Evolutionary conservation across 2,113 vertebrate genomes (phyloP), one percentile per base, ranked within the genome.

Genomic region (Zosterops pallidus): DNA sequence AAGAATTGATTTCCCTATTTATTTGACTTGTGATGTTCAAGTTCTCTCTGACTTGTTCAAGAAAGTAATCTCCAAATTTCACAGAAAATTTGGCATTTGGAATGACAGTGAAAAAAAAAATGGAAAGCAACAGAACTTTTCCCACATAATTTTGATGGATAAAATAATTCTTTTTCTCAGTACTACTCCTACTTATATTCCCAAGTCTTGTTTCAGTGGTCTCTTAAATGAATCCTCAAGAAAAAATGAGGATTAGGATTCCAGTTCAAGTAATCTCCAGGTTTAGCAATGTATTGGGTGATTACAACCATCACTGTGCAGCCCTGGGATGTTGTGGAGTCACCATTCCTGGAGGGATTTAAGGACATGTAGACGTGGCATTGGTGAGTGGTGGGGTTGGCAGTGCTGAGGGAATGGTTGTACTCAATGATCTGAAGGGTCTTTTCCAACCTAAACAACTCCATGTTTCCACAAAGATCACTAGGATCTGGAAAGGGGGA

Each of bases 1-100:
- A 96, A 95, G 52, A 96, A 98, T 97, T 97, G 92, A 98, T 98
- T 90, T 95, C 96, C 78, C 84, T 77, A 84, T 76, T 97, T 96
- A 94, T 91, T 96, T 96, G 94, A 97, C 97, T 95, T 95, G 93
- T 90, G 87, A 81, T 50, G 89, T 95, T 47, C 24, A 71, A 59
- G 57, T 89, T 96, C 90, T 93, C 93, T 59, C 74, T 92, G 53
- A 65, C 59, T 96, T 96, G 35, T 72, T 96, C 90, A 96, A 70
- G 57, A 95, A 78, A 64, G n/a, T 31, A 75, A 94, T 84, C 69
- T 95, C 46, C 86, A 95, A 90, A 95, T 92, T 94, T 93, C 94
- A 90, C 75, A 89, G 90, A 94, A 94, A 47, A 86, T 91, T 37
- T 96, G 57, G 33, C 82, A 78, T 47, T 50, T 90, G 37, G 62